Percentiles rank a stretch among this genome's conserved stretches.
These are phyloP conservation scores for Celastrina argiolus DNA, from an alignment of 2,888 invertebrate genomes.

Conservation along the genomic window DNA sequence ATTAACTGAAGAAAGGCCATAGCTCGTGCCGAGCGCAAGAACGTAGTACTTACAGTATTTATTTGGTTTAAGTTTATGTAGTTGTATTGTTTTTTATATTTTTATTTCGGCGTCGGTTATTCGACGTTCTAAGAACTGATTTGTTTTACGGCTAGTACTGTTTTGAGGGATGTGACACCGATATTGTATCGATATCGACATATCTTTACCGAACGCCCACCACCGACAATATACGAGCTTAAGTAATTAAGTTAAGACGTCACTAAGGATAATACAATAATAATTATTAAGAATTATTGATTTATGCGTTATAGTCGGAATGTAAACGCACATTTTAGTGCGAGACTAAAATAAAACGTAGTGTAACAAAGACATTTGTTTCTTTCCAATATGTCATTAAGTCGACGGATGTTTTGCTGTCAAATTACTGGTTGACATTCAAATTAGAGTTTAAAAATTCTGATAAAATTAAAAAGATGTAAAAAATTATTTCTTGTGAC, in stretches of 20 bases:
- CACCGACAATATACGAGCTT: slow-evolving; percentile 17
- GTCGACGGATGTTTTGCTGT: no score
- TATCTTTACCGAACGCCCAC: neutral
- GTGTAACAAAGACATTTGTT: no score
- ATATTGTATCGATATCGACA: neutral
- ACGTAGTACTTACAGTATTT: slow-evolving; percentile 74
- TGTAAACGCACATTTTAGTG: neutral
- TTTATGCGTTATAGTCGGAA: neutral
- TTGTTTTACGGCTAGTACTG: slow-evolving; percentile 24
- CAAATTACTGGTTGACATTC: no score
- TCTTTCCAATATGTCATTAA: no score
- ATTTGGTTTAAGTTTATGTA: slow-evolving; percentile 64
- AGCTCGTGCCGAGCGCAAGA: slow-evolving; percentile 54
- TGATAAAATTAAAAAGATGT: neutral
- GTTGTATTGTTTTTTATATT: slow-evolving; percentile 49
- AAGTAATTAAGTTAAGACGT: slow-evolving; percentile 3
- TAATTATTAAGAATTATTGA: neutral
- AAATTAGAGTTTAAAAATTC: neutral
- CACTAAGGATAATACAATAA: neutral
- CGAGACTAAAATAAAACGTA: no score
- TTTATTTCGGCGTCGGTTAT: slow-evolving; percentile 34
- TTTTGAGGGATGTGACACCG: slow-evolving; percentile 12
- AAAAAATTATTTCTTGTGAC: neutral
- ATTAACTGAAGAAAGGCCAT: slow-evolving; percentile 72
- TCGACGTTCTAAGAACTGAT: slow-evolving; percentile 31